Percentiles rank a stretch among this genome's conserved stretches.
phyloP scores from a whole-genome alignment of 2,113 vertebrate species.

The Pan paniscus region DNA sequence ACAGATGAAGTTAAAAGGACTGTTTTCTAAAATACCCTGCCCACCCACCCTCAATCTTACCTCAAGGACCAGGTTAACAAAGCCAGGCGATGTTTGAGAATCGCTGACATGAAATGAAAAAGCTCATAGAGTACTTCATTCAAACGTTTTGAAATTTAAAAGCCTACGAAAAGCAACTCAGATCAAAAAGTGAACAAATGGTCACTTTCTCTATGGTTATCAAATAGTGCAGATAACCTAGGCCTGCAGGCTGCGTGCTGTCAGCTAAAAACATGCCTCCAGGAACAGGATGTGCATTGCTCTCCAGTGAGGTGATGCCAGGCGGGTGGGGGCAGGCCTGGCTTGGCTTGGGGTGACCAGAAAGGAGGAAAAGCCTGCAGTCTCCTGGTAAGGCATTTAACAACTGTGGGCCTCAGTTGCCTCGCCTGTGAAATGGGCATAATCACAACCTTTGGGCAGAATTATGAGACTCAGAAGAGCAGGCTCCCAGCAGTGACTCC shows the following conservation, averaged over 20 bases:
- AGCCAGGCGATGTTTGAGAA: background rate
- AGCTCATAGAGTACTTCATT: background rate
- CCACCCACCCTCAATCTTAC: background rate
- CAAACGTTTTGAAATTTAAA: background rate
- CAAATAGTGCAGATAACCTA: too few species aligned
- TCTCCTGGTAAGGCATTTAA: background rate
- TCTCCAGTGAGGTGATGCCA: background rate
- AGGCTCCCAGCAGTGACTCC: background rate
- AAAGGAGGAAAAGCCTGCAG: background rate
- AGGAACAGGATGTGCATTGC: background rate
- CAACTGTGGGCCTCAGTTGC: background rate
- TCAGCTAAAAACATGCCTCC: background rate
- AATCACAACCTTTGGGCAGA: background rate
- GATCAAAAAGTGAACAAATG: background rate
- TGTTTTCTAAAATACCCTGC: background rate
- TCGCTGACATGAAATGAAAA: conserved; percentile 7
- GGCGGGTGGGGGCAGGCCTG: accelerated
- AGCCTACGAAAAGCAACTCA: background rate
- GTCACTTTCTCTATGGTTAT: background rate
- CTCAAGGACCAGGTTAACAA: conserved; percentile 11
- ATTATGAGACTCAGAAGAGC: background rate
- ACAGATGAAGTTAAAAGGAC: background rate
- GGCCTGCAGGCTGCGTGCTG: accelerated
- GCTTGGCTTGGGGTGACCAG: background rate
- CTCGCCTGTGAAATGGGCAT: background rate